A percentile compares a stretch with the other conserved stretches of the same genome.
phyloP scores from a whole-genome alignment of 2,888 invertebrate species.

The Archips xylosteana region DNA sequence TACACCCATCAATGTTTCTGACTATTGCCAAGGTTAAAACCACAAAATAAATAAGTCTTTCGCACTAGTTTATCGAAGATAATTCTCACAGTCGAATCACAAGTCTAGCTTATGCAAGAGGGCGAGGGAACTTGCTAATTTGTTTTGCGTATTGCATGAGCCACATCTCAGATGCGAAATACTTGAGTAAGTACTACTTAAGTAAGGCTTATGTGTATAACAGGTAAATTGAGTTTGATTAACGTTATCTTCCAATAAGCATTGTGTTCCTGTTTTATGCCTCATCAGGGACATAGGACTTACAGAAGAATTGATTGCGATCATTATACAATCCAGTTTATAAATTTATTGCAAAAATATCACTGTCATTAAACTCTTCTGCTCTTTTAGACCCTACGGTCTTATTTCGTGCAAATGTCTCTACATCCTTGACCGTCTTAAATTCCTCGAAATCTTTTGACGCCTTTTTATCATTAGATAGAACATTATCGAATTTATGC shows the following conservation, averaged over 20 bases:
- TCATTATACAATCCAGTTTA: too few relatives aligned
- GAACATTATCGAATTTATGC: conserved; percentile 42
- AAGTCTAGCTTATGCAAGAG: conserved; percentile 25
- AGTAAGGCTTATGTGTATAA: not conserved
- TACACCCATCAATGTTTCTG: not conserved
- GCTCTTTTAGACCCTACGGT: too few relatives aligned
- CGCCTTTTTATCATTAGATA: conserved; percentile 33
- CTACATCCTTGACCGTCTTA: not conserved
- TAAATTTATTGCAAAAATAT: too few relatives aligned
- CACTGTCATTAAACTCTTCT: not conserved
- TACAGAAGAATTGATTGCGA: too few relatives aligned
- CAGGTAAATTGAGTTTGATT: too few relatives aligned
- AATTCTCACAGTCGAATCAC: not conserved
- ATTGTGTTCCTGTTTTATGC: too few relatives aligned
- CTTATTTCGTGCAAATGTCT: not conserved
- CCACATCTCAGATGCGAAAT: conserved; percentile 5
- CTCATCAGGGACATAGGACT: too few relatives aligned
- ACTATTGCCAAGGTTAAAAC: conserved; percentile 21
- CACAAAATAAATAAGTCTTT: not conserved
- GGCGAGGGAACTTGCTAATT: conserved; percentile 34
- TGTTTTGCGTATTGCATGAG: conserved; percentile 21
- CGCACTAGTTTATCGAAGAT: not conserved
- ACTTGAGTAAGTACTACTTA: conserved; percentile 8
- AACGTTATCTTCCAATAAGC: too few relatives aligned
- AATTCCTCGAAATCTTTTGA: conserved; percentile 9